Evolutionary conservation across 2,888 invertebrate genomes (phyloP).

Genomic region (Dorcus parallelipipedus): DNA sequence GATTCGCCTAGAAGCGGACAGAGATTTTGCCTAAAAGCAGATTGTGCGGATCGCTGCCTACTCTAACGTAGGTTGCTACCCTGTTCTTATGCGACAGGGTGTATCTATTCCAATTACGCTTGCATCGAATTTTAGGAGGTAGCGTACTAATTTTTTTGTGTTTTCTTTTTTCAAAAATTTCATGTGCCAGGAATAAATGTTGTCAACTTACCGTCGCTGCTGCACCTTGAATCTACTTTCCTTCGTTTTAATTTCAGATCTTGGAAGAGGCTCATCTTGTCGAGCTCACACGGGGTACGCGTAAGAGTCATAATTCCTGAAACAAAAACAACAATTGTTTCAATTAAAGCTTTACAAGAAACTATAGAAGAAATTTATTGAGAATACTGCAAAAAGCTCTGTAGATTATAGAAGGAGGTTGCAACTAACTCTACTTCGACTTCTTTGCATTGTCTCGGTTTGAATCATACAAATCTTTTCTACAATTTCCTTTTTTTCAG

Average conservation of each 20-base stretch:
- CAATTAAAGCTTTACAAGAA: neutral
- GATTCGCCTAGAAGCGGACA: conserved; percentile 74
- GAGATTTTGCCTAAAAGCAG: conserved; percentile 46
- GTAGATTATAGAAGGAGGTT: no score
- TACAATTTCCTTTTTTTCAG: no score
- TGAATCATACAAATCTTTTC: no score
- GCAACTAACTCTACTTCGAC: no score
- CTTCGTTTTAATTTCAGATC: conserved; percentile 97
- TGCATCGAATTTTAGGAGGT: no score
- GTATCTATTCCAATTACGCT: no score
- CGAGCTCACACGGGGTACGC: conserved; percentile 95
- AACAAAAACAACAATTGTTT: conserved; percentile 32
- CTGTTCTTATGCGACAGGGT: no score
- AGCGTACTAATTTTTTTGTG: no score
- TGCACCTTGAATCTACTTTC: conserved; percentile 95
- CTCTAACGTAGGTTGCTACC: conserved; percentile 27
- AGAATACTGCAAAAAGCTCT: no score
- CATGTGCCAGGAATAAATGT: neutral
- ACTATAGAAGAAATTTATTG: neutral
- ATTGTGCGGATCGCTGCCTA: conserved; percentile 44
- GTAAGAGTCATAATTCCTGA: conserved; percentile 97
- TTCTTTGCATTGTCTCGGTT: no score
- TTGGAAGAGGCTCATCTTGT: conserved; percentile 99
- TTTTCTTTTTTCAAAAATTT: no score
- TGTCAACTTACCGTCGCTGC: conserved; percentile 79